Base-by-base conservation (phyloP, 2,113 vertebrate species). In the Taurulus bubalis region DNA sequence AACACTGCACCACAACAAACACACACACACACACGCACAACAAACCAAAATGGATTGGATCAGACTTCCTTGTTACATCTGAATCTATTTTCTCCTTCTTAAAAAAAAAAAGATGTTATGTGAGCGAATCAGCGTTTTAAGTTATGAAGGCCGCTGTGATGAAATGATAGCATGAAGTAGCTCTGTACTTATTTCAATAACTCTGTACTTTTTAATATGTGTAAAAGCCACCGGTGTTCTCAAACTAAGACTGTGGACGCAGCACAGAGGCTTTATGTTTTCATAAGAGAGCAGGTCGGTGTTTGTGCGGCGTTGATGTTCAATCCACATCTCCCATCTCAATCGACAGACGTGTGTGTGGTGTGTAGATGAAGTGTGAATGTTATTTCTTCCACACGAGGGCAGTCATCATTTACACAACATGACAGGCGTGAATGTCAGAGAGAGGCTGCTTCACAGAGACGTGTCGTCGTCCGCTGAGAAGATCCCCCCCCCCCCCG, bases 351-450 rank as follows among this genome's bases (percentile, higher is more conserved):
- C 18, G n/a, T n/a, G n/a, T 42, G 18, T 65, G 55, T 71, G 34
- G 34, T 36, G 34, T 36, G 34, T 32, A 32, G 30, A 3, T 2
- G 30, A 32, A 32, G 34, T 45, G 10, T 64, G 47, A 80, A 59
- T 59, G 65, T 75, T 77, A 60, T 79, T 87, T 84, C 79, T 58
- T 83, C 92, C 91, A 92, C 92, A 89, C 22, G 94, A 90, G 89
- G 95, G 93, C 94, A 93, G 87, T 93, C 89, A 91, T 87, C 60
- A 79, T 89, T 90, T 86, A 89, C 53, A 62, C 63, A 82, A 80
- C 77, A 32, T 80, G 47, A 63, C 78, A 71, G 60, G 30, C 4
- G 3, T 7, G 32, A n/a, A 53, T 77, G 60, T 82, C 70, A 64
- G 66, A 38, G 32, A 71, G 32, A 71, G 51, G 30, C 51, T n/a